These are phyloP conservation scores for Laspeyria flexula DNA, from an alignment of 2,888 invertebrate genomes.

Conservation along the genomic window DNA sequence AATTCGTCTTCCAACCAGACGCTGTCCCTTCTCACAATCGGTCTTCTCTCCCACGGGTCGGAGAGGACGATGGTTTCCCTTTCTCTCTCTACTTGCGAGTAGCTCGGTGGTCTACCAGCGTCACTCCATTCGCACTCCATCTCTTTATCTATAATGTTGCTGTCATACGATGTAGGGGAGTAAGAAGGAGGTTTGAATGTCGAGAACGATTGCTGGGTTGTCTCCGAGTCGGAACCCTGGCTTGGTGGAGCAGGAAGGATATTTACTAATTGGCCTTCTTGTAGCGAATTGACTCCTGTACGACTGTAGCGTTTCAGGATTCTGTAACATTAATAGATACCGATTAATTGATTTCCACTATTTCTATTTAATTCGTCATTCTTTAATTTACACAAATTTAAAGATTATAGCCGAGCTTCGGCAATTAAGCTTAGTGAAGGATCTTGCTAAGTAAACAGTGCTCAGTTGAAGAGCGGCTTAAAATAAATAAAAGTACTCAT, in stretches of 20 bases:
- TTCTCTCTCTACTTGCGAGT: conserved; percentile 76
- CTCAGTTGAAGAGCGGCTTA: too few species aligned
- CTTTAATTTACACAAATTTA: too few species aligned
- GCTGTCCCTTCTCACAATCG: conserved; percentile 82
- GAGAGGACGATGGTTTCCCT: conserved; percentile 76
- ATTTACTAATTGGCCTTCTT: conserved; percentile 92
- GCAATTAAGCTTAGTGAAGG: too few species aligned
- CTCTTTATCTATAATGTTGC: conserved; percentile 73
- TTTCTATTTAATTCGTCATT: too few species aligned
- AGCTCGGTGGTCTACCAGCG: conserved; percentile 79
- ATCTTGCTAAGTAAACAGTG: too few species aligned
- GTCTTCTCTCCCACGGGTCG: conserved; percentile 81
- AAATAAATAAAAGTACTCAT: too few species aligned
- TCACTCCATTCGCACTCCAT: conserved; percentile 84
- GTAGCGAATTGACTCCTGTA: conserved; percentile 82
- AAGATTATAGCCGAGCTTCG: too few species aligned
- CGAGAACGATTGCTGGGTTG: conserved; percentile 79
- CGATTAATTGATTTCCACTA: too few species aligned
- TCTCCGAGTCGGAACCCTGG: conserved; percentile 74
- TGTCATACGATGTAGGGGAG: conserved; percentile 82
- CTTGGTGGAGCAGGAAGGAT: conserved; percentile 88
- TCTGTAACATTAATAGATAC: conserved; percentile 51
- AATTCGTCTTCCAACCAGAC: conserved; percentile 93
- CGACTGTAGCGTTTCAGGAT: conserved; percentile 89
- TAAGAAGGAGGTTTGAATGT: conserved; percentile 83